phyloP scores from a whole-genome alignment of 1,140 invertebrate species.

The Arion vulgaris region DNA sequence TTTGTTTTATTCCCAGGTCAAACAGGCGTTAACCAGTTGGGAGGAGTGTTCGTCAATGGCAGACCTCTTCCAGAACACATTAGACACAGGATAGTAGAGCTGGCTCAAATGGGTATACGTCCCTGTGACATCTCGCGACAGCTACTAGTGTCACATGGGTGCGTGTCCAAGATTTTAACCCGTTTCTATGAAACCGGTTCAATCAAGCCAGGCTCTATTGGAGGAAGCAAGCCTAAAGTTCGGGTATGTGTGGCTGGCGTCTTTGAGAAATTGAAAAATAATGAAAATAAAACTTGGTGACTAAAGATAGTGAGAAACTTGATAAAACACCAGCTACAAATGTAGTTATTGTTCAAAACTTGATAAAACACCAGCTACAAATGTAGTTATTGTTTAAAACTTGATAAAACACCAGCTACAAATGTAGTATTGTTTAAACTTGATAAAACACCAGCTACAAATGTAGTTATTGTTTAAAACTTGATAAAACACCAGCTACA shows the following conservation, averaged over 20 bases:
- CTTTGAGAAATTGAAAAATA: no score
- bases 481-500: no score
- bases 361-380: no score
- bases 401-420: no score
- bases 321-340: no score
- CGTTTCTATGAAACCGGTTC: slow-evolving; percentile 94
- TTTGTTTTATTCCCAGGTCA: slow-evolving; percentile 18
- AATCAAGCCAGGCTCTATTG: slow-evolving; percentile 98
- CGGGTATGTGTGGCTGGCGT: slow-evolving; percentile 6
- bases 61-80: slow-evolving; percentile 95
- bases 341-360: no score
- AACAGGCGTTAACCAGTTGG: slow-evolving; percentile 90
- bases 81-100: slow-evolving; percentile 93
- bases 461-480: no score
- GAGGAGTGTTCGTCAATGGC: slow-evolving; percentile 97
- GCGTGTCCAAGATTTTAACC: slow-evolving; percentile 95
- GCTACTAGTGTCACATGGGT: slow-evolving; percentile 93
- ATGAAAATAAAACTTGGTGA: no score
- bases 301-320: no score
- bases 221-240: slow-evolving; percentile 90
- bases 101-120: slow-evolving; percentile 92
- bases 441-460: no score
- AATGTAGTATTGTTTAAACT: no score
- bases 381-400: no score
- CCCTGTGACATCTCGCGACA: slow-evolving; percentile 97